Evolutionary conservation across 2,113 vertebrate genomes (phyloP).

Genomic region (Morone chrysops): DNA sequence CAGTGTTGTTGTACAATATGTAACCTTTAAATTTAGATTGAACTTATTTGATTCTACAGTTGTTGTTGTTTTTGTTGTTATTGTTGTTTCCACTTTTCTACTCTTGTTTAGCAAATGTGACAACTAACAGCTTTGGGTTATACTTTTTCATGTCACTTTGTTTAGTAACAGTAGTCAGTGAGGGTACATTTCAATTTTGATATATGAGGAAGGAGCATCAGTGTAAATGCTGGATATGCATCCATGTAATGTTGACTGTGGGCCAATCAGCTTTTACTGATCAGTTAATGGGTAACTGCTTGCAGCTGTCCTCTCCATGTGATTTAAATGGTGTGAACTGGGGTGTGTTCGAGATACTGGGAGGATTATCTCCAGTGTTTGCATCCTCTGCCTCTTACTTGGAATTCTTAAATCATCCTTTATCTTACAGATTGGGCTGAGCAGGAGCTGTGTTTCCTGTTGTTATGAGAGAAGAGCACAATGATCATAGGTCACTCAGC

Average conservation of each 20-base stretch:
- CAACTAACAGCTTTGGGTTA: neutral
- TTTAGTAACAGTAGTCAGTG: no score
- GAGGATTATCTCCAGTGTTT: neutral
- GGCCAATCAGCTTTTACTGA: conserved; percentile 5
- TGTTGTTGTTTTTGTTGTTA: no score
- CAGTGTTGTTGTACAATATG: no score
- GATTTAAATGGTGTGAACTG: conserved; percentile 14
- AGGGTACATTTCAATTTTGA: neutral
- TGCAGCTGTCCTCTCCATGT: conserved; percentile 47
- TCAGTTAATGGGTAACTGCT: conserved; percentile 18
- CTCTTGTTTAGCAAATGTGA: neutral
- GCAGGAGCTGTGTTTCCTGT: neutral
- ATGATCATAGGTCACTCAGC: neutral
- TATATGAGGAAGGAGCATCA: neutral
- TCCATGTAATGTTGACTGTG: neutral
- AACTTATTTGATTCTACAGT: no score
- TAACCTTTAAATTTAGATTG: no score
- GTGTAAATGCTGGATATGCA: neutral
- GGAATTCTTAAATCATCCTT: no score
- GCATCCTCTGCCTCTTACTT: neutral
- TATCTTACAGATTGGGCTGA: no score
- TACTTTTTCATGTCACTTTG: no score
- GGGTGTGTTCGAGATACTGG: neutral
- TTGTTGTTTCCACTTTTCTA: no score
- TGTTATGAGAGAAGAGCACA: neutral